Percentiles rank a stretch among this genome's conserved stretches.
Evolutionary conservation across 2,113 vertebrate genomes (phyloP).

Genomic region (Saccopteryx leptura): DNA sequence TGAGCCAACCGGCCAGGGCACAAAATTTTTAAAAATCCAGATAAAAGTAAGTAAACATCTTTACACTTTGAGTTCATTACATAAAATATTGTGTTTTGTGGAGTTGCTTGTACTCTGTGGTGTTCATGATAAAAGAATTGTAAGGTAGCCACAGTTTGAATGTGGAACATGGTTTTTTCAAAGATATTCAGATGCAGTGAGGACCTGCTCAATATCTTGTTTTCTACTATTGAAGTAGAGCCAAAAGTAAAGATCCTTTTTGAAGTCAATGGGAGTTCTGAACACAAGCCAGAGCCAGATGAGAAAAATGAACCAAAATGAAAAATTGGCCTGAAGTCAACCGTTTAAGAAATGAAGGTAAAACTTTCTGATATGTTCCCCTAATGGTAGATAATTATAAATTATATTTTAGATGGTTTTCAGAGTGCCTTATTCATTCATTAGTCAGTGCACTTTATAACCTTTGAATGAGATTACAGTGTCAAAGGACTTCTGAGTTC

Average conservation of each 20-base stretch:
- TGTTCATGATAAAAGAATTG: neutral
- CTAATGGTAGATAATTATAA: slow-evolving; percentile 66
- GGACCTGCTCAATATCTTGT: neutral
- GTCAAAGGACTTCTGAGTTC: slow-evolving; percentile 50
- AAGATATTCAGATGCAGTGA: slow-evolving; percentile 10
- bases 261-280: slow-evolving; percentile 58
- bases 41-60: neutral
- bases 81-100: neutral
- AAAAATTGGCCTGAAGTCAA: slow-evolving; percentile 57
- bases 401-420: slow-evolving; percentile 58
- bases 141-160: neutral
- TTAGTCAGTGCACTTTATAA: slow-evolving; percentile 36
- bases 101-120: neutral
- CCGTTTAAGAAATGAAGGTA: slow-evolving; percentile 60
- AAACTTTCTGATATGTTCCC: slow-evolving; percentile 58
- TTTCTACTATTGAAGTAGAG: slow-evolving; percentile 55
- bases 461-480: slow-evolving; percentile 20
- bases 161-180: neutral
- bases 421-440: slow-evolving; percentile 32
- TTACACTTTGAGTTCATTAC: neutral
- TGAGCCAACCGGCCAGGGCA: too few relatives aligned
- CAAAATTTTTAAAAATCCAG: neutral
- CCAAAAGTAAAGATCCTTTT: slow-evolving; percentile 62
- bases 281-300: slow-evolving; percentile 51
- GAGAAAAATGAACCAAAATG: slow-evolving; percentile 53